Evolutionary conservation across 64 coral and sea anemone species (phyloP).

Genomic region (Pocillopora damicornis): DNA sequence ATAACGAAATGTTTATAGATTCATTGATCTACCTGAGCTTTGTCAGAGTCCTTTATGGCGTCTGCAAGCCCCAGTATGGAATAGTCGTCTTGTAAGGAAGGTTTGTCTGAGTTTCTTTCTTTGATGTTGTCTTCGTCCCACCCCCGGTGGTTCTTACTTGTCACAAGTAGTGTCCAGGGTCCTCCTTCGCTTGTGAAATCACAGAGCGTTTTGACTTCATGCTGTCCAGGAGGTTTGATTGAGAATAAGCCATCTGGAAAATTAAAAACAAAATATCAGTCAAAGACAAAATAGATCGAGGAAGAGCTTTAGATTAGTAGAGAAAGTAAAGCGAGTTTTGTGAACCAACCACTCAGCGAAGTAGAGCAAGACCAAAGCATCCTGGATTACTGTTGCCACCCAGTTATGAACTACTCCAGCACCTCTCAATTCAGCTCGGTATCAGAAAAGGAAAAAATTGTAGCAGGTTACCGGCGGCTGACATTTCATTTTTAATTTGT

Average conservation of each 20-base stretch:
- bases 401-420: too few species aligned
- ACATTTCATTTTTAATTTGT: too few species aligned
- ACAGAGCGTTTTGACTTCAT: constrained; percentile 70
- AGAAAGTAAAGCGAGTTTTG: too few species aligned
- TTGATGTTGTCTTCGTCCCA: constrained; percentile 65
- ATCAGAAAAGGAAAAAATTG: too few species aligned
- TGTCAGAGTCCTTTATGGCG: constrained; percentile 58
- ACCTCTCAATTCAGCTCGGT: too few species aligned
- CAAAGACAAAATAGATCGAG: too few species aligned
- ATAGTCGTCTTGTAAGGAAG: too few species aligned
- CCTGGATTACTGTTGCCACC: too few species aligned
- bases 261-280: background rate
- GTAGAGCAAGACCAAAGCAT: too few species aligned
- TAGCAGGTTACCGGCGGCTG: too few species aligned
- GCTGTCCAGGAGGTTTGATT: constrained; percentile 52
- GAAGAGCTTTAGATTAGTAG: too few species aligned
- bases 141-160: constrained; percentile 36
- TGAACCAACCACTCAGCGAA: too few species aligned
- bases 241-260: constrained; percentile 53
- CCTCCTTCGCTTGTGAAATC: constrained; percentile 58
- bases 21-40: constrained; percentile 51
- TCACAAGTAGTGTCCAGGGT: constrained; percentile 60
- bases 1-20: background rate
- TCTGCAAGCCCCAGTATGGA: constrained; percentile 20
- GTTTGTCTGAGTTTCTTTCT: background rate